Conservation (phyloP, 2,797 vertebrate genomes). For the Lepidocolaptes lacrymiger region DNA sequence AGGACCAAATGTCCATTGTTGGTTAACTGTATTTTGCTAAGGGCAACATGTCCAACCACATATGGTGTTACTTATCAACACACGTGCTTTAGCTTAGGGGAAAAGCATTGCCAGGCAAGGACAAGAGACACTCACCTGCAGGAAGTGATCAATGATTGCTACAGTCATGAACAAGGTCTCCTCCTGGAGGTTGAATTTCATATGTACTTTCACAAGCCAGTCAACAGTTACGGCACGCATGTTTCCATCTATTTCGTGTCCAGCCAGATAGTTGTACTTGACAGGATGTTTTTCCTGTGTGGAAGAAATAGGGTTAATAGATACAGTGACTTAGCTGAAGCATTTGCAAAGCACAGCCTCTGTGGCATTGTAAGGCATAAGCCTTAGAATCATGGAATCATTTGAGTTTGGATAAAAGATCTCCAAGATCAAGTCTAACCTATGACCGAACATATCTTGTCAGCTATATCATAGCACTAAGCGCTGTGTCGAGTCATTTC, state of each 20-base stretch:
- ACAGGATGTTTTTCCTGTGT: slow-evolving; percentile 79
- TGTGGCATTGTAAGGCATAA: neutral
- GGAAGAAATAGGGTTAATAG: neutral
- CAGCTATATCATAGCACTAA: neutral
- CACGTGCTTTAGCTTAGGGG: neutral
- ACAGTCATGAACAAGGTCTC: slow-evolving; percentile 91
- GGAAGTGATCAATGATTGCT: slow-evolving; percentile 85
- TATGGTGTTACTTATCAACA: neutral
- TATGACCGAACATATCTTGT: neutral
- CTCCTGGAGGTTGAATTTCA: slow-evolving; percentile 84
- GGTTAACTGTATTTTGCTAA: neutral
- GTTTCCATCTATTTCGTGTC: slow-evolving; percentile 82
- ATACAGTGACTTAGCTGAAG: neutral
- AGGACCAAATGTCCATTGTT: neutral
- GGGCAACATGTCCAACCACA: neutral
- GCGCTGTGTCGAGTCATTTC: neutral
- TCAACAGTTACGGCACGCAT: slow-evolving; percentile 88
- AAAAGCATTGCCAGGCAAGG: neutral
- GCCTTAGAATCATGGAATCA: neutral
- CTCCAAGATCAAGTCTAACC: neutral
- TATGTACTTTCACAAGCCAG: slow-evolving; percentile 88
- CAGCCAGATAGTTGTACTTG: slow-evolving; percentile 78
- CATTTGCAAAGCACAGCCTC: neutral
- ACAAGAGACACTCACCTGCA: slow-evolving; percentile 79
- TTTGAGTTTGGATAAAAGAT: neutral